Conservation (phyloP, 2,113 vertebrate genomes). For the Grammomys surdaster region DNA sequence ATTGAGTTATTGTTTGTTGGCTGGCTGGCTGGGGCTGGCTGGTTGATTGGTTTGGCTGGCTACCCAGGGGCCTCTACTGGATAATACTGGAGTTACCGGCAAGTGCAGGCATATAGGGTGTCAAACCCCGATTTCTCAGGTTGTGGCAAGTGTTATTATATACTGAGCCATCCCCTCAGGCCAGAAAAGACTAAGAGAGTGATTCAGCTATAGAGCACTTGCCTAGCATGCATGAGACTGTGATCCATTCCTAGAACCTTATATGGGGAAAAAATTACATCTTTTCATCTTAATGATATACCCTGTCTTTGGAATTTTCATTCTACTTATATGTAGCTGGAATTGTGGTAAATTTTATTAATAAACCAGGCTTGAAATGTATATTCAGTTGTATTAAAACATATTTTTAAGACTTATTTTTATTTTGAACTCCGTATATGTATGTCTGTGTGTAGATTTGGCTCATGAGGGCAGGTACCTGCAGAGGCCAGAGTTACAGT, state of each 20-base stretch:
- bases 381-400: not conserved
- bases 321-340: not conserved
- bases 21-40: not conserved
- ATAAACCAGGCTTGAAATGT: constrained; percentile 11
- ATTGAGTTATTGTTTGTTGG: not conserved
- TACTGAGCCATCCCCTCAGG: not conserved
- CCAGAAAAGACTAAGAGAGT: not conserved
- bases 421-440: not conserved
- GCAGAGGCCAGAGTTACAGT: not conserved
- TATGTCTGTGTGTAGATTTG: not conserved
- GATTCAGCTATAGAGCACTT: not conserved
- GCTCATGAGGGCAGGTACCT: not conserved
- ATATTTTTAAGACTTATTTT: not conserved
- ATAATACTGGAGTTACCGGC: not conserved
- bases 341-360: constrained; percentile 16
- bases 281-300: constrained; percentile 37
- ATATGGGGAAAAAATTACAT: not conserved
- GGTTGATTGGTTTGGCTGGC: not conserved
- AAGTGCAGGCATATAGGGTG: not conserved
- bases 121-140: not conserved
- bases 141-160: not conserved
- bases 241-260: not conserved
- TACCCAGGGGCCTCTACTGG: not conserved
- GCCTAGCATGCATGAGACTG: not conserved
- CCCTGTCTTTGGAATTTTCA: constrained; percentile 36